Evolutionary conservation across 2,888 invertebrate genomes (phyloP).

Genomic region (Pollenia labialis): DNA sequence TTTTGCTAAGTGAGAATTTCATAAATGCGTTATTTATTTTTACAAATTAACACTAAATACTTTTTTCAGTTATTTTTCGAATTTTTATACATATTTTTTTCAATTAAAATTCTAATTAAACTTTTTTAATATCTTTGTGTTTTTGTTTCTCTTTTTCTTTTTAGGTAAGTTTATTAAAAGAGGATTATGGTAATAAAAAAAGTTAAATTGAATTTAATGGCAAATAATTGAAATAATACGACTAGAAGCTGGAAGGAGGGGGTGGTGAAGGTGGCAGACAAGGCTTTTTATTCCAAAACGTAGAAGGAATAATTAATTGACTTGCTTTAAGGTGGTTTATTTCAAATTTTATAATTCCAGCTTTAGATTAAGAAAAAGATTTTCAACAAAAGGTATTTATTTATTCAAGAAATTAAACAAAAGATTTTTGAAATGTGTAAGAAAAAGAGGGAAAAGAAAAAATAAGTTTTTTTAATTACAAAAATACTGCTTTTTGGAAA

Average conservation of each 20-base stretch:
- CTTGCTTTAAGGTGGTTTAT: neutral
- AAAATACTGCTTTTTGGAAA: too few species aligned
- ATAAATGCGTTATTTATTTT: conserved; percentile 41
- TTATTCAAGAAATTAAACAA: too few species aligned
- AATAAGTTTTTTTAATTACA: too few species aligned
- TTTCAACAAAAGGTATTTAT: too few species aligned
- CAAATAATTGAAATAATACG: conserved; percentile 37
- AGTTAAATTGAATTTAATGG: conserved; percentile 50
- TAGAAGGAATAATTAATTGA: neutral
- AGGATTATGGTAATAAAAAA: conserved; percentile 54
- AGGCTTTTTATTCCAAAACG: neutral
- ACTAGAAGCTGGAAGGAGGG: too few species aligned
- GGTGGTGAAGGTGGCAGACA: neutral
- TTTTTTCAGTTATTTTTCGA: neutral
- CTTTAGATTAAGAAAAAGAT: too few species aligned
- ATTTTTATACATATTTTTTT: neutral
- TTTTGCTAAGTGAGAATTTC: conserved; percentile 24
- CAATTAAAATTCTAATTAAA: conserved; percentile 70
- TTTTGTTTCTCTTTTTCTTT: conserved; percentile 44
- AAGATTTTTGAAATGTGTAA: too few species aligned
- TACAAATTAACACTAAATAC: conserved; percentile 48
- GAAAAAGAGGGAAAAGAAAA: too few species aligned
- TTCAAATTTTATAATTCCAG: neutral
- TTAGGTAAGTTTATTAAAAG: conserved; percentile 67
- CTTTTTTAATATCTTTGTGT: conserved; percentile 52